phyloP scores from a whole-genome alignment of 2,113 vertebrate species.

The Arothron firmamentum region DNA sequence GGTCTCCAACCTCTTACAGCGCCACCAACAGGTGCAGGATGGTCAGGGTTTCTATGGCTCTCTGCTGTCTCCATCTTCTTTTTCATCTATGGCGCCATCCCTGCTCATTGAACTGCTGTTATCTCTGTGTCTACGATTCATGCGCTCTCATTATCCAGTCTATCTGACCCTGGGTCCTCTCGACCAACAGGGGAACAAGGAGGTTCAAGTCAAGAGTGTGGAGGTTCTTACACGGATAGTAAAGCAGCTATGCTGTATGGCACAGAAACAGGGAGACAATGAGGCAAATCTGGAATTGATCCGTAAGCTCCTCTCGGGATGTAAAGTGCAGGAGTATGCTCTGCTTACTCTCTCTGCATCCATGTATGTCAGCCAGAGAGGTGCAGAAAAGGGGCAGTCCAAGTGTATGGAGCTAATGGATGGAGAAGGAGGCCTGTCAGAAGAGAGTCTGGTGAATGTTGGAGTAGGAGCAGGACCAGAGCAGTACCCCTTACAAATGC shows the following conservation, averaged over 20 bases:
- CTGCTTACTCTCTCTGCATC: slow-evolving; percentile 88
- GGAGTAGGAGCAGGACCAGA: slow-evolving; percentile 84
- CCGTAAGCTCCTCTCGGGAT: slow-evolving; percentile 76
- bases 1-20: slow-evolving; percentile 89
- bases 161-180: slow-evolving; percentile 79
- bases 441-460: slow-evolving; percentile 85
- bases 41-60: slow-evolving; percentile 88
- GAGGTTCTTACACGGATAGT: slow-evolving; percentile 85
- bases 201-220: slow-evolving; percentile 94
- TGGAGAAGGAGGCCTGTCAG: slow-evolving; percentile 73
- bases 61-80: slow-evolving; percentile 79
- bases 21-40: slow-evolving; percentile 88
- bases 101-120: slow-evolving; percentile 87
- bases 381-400: slow-evolving; percentile 42
- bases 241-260: slow-evolving; percentile 75
- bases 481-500: slow-evolving; percentile 91
- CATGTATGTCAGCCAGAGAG: slow-evolving; percentile 86
- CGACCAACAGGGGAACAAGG: slow-evolving; percentile 87
- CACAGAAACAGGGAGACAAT: slow-evolving; percentile 65
- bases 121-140: slow-evolving; percentile 86
- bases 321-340: slow-evolving; percentile 86
- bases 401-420: slow-evolving; percentile 37
- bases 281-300: slow-evolving; percentile 69
- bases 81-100: slow-evolving; percentile 74
- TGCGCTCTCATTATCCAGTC: slow-evolving; percentile 90